Conservation (phyloP, 2,797 vertebrate genomes). For the Limosa lapponica region DNA sequence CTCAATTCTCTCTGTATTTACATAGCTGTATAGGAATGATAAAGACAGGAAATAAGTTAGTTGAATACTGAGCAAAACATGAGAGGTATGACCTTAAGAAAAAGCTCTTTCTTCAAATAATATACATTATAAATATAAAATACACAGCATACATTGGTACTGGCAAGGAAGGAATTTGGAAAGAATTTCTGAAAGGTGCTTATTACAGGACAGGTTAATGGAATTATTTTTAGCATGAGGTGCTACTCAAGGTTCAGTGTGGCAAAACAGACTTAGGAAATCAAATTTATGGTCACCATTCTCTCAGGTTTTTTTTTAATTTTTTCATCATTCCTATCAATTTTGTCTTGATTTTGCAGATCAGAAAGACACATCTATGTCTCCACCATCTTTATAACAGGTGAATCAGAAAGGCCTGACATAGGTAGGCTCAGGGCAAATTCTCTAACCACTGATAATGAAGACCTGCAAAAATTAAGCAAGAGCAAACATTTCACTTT, state of each 20-base stretch:
- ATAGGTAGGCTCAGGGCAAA: background rate
- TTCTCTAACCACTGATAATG: background rate
- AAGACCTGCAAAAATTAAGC: background rate
- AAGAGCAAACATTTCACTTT: background rate
- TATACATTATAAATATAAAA: background rate
- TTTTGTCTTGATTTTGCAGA: background rate
- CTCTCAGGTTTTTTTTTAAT: background rate
- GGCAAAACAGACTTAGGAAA: background rate
- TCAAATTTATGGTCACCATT: background rate
- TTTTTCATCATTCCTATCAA: background rate
- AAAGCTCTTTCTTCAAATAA: background rate
- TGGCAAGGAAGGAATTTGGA: background rate
- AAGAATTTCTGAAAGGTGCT: background rate
- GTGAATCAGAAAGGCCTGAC: background rate
- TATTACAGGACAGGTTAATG: background rate
- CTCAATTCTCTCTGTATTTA: background rate
- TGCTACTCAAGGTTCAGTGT: background rate
- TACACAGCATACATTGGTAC: fast-evolving
- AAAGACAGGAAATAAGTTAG: background rate
- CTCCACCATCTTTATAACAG: background rate
- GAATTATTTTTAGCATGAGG: background rate
- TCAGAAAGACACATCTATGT: background rate
- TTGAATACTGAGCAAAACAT: background rate
- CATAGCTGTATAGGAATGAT: background rate
- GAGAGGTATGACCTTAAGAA: background rate